Conservation (phyloP, 2,888 invertebrate species). For the Brachypterus glaber region DNA sequence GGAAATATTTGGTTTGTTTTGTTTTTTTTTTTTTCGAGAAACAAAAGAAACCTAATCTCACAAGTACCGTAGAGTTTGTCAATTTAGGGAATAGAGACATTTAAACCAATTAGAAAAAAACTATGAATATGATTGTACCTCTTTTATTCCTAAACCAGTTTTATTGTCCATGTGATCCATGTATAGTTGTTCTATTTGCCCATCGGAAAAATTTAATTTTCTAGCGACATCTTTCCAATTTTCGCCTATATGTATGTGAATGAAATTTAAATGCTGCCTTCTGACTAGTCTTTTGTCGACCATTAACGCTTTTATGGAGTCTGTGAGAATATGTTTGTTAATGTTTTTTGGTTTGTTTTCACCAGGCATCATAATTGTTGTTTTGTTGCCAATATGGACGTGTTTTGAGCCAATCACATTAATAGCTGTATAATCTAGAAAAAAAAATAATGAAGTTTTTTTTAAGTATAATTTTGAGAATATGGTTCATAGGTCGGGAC, state of each 20-base stretch:
- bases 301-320: slow-evolving; percentile 17
- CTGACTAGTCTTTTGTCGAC: slow-evolving; percentile 14
- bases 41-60: too few relatives aligned
- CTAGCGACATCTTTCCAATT: slow-evolving; percentile 52
- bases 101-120: too few relatives aligned
- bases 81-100: too few relatives aligned
- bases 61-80: too few relatives aligned
- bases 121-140: slow-evolving; percentile 47
- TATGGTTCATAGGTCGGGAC: too few relatives aligned
- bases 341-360: too few relatives aligned
- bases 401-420: slow-evolving; percentile 19
- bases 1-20: too few relatives aligned
- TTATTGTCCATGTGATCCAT: too few relatives aligned
- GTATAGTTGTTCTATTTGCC: slow-evolving; percentile 52
- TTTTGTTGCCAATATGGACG: slow-evolving; percentile 18
- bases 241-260: slow-evolving; percentile 51
- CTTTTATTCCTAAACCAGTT: too few relatives aligned
- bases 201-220: slow-evolving; percentile 48
- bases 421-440: slow-evolving; percentile 16
- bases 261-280: slow-evolving; percentile 42
- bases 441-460: too few relatives aligned
- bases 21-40: too few relatives aligned
- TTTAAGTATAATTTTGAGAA: slow-evolving; percentile 8
- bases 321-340: too few relatives aligned
- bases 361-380: slow-evolving; percentile 2